A percentile compares a stretch with the other conserved stretches of the same genome.
These are phyloP conservation scores for Perizoma affinitatum DNA, from an alignment of 2,888 invertebrate genomes.

Conservation along the genomic window DNA sequence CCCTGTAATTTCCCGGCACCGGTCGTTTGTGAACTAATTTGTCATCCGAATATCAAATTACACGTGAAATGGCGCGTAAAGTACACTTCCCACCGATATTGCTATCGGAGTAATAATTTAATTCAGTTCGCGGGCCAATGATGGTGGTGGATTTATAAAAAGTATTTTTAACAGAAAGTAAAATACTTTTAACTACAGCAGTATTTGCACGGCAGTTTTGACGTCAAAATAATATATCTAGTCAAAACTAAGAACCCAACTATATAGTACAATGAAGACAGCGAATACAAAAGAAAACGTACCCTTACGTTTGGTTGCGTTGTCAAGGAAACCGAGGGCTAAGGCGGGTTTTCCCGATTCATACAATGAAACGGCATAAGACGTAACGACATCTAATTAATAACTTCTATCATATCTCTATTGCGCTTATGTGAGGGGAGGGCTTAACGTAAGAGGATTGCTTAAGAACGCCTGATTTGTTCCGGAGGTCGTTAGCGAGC, in stretches of 20 bases:
- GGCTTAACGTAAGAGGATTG: slow-evolving; percentile 80
- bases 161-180: too few species aligned
- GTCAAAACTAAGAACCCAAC: background rate
- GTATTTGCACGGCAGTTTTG: too few species aligned
- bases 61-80: slow-evolving; percentile 78
- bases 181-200: too few species aligned
- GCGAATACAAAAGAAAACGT: slow-evolving; percentile 5
- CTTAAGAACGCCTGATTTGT: slow-evolving; percentile 76
- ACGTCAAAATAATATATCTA: too few species aligned
- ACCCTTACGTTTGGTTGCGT: slow-evolving; percentile 32
- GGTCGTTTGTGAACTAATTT: slow-evolving; percentile 75
- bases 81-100: slow-evolving; percentile 67
- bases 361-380: slow-evolving; percentile 79
- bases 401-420: slow-evolving; percentile 83
- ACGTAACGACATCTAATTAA: slow-evolving; percentile 82
- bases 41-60: slow-evolving; percentile 83
- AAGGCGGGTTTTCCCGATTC: slow-evolving; percentile 63
- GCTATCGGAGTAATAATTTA: slow-evolving; percentile 74
- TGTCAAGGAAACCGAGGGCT: slow-evolving; percentile 59
- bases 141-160: background rate
- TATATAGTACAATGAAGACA: background rate
- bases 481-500: slow-evolving; percentile 66
- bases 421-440: slow-evolving; percentile 70
- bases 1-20: slow-evolving; percentile 76
- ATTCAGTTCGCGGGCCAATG: slow-evolving; percentile 45